Percentiles rank a stretch among this genome's conserved stretches.
phyloP scores from a whole-genome alignment of 2,888 invertebrate genomes.

The Sepiola atlantica region DNA sequence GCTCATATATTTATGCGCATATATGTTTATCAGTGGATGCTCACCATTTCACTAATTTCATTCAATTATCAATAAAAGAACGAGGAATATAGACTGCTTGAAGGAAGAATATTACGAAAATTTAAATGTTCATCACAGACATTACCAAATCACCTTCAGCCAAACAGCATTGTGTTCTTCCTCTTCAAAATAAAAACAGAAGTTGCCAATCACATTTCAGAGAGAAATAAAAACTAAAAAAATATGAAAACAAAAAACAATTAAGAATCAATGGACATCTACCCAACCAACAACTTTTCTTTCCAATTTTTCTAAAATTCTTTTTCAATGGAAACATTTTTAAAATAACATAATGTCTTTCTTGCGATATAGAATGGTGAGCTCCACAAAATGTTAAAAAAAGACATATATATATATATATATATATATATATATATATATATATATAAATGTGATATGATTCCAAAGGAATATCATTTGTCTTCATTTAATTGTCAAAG shows the following conservation, averaged over 20 bases:
- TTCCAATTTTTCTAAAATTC: not conserved
- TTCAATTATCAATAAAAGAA: not conserved
- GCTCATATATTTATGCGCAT: not conserved
- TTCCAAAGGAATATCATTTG: no score
- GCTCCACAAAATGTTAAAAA: not conserved
- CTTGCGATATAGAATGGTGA: not conserved
- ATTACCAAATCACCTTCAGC: not conserved
- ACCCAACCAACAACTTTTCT: not conserved
- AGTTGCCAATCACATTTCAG: not conserved
- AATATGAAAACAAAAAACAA: not conserved
- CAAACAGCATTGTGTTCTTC: not conserved
- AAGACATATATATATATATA: not conserved
- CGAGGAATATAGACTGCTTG: not conserved
- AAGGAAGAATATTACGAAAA: not conserved
- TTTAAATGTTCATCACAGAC: not conserved
- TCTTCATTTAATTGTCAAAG: no score
- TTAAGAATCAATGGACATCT: not conserved
- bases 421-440: not conserved
- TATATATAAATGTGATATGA: not conserved
- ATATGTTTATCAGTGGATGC: not conserved
- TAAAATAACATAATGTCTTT: not conserved
- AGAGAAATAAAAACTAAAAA: not conserved
- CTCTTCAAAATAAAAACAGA: not conserved
- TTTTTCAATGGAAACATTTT: not conserved
- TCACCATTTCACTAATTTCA: not conserved